Conservation (phyloP, 2,888 invertebrate species). For the Caenorhabditis panamensis region DNA sequence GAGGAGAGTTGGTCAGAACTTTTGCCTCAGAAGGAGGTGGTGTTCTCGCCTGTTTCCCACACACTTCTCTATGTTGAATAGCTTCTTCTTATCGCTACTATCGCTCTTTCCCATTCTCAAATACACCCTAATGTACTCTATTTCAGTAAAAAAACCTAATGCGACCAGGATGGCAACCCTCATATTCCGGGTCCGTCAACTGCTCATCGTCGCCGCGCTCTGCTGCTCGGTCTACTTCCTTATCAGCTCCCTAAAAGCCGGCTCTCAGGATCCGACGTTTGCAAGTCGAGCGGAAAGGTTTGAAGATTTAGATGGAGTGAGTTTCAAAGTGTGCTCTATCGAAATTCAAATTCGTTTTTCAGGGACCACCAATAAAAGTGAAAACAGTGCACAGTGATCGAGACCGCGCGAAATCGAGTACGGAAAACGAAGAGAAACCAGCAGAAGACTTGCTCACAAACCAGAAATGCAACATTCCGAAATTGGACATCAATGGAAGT, state of each 20-base stretch:
- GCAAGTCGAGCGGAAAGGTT: constrained; percentile 30
- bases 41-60: no score
- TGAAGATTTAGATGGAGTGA: constrained; percentile 14
- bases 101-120: not conserved
- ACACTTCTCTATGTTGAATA: not conserved
- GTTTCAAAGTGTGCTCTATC: not conserved
- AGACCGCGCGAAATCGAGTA: not conserved
- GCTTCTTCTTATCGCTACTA: not conserved
- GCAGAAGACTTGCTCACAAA: constrained; percentile 17
- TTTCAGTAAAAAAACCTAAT: constrained; percentile 35
- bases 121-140: not conserved
- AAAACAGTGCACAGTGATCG: constrained; percentile 51
- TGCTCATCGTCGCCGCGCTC: constrained; percentile 37
- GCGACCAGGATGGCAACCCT: constrained; percentile 38
- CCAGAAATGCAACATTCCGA: constrained; percentile 76
- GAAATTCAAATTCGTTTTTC: not conserved
- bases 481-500: constrained; percentile 74
- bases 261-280: constrained; percentile 10
- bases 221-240: constrained; percentile 44
- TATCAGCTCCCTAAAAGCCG: constrained; percentile 26
- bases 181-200: constrained; percentile 47
- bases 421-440: not conserved
- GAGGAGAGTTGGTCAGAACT: no score
- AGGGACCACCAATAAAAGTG: constrained; percentile 42
- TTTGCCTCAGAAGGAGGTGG: no score